Evolutionary conservation across 2,797 vertebrate genomes (phyloP).

Genomic region (Rhadinocentrus ornatus): DNA sequence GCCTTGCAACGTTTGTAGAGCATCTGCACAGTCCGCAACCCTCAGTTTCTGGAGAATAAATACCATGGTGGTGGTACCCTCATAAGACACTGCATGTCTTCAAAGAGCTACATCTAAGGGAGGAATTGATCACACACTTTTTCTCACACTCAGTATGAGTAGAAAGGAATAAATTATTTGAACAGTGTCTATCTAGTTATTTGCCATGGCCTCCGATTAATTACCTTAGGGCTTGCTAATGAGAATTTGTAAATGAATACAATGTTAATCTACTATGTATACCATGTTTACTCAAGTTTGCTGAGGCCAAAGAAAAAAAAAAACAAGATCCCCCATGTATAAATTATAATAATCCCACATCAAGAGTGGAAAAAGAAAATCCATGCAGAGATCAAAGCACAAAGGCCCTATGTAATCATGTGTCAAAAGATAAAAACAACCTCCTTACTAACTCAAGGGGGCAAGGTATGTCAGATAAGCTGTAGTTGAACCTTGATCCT

Average conservation of each 20-base stretch:
- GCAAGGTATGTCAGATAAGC: constrained; percentile 63
- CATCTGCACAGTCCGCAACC: constrained; percentile 56
- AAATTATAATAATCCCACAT: constrained; percentile 87
- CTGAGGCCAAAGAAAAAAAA: constrained; percentile 65
- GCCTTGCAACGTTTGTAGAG: constrained; percentile 56
- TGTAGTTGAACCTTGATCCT: constrained; percentile 40
- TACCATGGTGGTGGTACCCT: constrained; percentile 58
- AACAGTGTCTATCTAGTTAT: constrained; percentile 67
- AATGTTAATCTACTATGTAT: constrained; percentile 75
- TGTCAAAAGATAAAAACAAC: constrained; percentile 81
- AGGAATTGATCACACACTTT: constrained; percentile 80
- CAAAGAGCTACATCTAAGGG: constrained; percentile 76
- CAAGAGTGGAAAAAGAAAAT: constrained; percentile 69
- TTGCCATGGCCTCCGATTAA: constrained; percentile 73
- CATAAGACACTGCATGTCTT: constrained; percentile 68
- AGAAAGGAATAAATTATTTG: constrained; percentile 78
- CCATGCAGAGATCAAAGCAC: constrained; percentile 82
- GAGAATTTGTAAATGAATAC: constrained; percentile 83
- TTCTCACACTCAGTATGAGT: constrained; percentile 73
- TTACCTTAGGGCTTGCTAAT: constrained; percentile 82
- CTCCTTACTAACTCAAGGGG: constrained; percentile 62
- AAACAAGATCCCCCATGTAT: constrained; percentile 83
- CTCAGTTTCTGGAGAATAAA: constrained; percentile 59
- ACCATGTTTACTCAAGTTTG: constrained; percentile 82
- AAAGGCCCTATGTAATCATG: constrained; percentile 75